Conservation (phyloP, 1,140 invertebrate genomes). For the Reticulitermes speratus region DNA sequence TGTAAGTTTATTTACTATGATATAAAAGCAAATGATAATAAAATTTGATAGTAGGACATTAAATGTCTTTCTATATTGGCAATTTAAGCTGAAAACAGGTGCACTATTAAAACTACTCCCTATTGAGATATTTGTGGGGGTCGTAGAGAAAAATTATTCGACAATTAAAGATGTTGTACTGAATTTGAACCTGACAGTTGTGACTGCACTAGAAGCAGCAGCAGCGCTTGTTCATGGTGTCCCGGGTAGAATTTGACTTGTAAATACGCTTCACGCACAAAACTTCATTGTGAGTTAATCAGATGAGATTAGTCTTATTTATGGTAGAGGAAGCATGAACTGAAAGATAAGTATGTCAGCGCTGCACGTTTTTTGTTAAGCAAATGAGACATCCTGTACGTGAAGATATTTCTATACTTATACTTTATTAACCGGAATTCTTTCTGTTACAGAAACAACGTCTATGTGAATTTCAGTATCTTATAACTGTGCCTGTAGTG, state of each 20-base stretch:
- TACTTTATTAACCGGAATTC: not conserved
- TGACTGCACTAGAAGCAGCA: not conserved
- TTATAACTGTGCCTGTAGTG: not conserved
- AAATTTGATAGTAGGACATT: not conserved
- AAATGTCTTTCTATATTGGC: not conserved
- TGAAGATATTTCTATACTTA: not conserved
- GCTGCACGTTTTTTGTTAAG: not conserved
- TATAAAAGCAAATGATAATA: not conserved
- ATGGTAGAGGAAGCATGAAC: not conserved
- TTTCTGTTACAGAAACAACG: not conserved
- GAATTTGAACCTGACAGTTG: not conserved
- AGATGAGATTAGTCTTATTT: not conserved
- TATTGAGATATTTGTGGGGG: not conserved
- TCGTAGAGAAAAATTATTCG: not conserved
- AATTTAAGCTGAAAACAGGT: not conserved
- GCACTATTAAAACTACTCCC: not conserved
- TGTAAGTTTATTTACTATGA: not conserved
- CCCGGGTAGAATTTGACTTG: not conserved
- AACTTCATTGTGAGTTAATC: slow-evolving; percentile 6
- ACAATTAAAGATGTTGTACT: not conserved
- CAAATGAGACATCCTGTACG: not conserved
- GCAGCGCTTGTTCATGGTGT: not conserved
- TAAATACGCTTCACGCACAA: slow-evolving; percentile 1
- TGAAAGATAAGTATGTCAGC: not conserved
- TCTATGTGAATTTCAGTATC: not conserved